Evolutionary conservation across 35 echinoderm and acorn worm species (phyloP), one percentile per base, ranked within the genome.

Genomic region (Apostichopus japonicus): DNA sequence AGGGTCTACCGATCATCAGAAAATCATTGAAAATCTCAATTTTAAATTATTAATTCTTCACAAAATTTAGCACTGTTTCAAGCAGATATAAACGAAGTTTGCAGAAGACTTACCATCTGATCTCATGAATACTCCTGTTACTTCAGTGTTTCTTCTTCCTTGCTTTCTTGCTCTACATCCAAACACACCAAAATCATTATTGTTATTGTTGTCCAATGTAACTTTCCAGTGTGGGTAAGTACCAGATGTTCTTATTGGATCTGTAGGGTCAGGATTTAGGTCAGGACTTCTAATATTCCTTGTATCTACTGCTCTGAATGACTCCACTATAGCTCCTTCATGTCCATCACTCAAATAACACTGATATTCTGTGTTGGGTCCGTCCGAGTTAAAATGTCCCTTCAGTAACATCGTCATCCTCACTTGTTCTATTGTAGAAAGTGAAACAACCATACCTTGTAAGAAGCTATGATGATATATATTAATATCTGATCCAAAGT

Each of bases 141-240:
- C 54, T 19, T 54, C 19, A 52, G 79, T 83, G 9, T 55, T 17
- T n/a, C 54, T 53, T 16, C 13, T 15, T n/a, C 79, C 79, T 54
- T 33, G 9, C 17, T 83, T 33, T 11, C 8, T 52, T 8, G 79
- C 79, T 33, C 54, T 83, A 53, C 79, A 83, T 83, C 79, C 79
- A 83, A 83, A 83, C 44, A 83, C 79, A 53, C 79, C 79, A 83
- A 83, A 83, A 19, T 44, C 79, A 53, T 83, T 55, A n/a, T 83
- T 55, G 13, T 10, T 33, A 33, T 33, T 0, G 24, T 56, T 53
- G 10, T 55, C 0, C 51, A 83, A 54, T 2, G 44, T 1, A 0
- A 83, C 52, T 10, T 10, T 54, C 10, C 54, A 83, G 14, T 83
- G 44, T 52, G 79, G 24, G 51, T 54, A 33, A 4, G 4, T 10